Conservation (phyloP, 2,888 invertebrate species). For the Ennomos fuscantarius region DNA sequence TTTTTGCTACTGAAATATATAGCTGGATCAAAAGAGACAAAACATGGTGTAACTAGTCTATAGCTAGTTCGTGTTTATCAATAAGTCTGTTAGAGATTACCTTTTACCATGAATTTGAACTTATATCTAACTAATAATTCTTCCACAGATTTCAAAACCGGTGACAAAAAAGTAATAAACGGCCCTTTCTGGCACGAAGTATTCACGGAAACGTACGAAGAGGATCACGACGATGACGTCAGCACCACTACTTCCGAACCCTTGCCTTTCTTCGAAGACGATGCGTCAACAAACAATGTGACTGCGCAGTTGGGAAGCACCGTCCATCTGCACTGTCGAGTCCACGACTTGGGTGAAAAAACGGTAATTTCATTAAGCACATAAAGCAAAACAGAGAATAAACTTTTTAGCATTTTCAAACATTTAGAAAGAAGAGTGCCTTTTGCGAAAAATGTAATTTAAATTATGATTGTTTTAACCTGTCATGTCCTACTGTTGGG, state of each 20-base stretch:
- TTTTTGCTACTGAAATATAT: too few relatives aligned
- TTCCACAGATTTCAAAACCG: constrained; percentile 72
- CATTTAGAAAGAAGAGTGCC: too few relatives aligned
- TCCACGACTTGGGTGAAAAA: constrained; percentile 89
- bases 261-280: constrained; percentile 90
- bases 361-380: constrained; percentile 76
- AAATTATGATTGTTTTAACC: too few relatives aligned
- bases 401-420: constrained; percentile 4
- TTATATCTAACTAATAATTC: neutral
- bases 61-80: too few relatives aligned
- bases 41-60: too few relatives aligned
- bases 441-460: too few relatives aligned
- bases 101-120: too few relatives aligned
- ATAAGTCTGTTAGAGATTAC: too few relatives aligned
- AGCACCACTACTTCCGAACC: constrained; percentile 88
- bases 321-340: constrained; percentile 88
- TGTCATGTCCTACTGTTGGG: too few relatives aligned
- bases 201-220: constrained; percentile 75
- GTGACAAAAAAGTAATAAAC: constrained; percentile 72
- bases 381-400: too few relatives aligned
- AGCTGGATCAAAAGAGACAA: too few relatives aligned
- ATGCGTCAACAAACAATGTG: constrained; percentile 87
- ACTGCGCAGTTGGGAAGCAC: constrained; percentile 88
- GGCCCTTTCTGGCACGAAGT: constrained; percentile 80
- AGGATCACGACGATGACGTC: constrained; percentile 65